Base-by-base conservation (phyloP, 2,113 vertebrate genomes). In the Ctenodactylus gundi region DNA sequence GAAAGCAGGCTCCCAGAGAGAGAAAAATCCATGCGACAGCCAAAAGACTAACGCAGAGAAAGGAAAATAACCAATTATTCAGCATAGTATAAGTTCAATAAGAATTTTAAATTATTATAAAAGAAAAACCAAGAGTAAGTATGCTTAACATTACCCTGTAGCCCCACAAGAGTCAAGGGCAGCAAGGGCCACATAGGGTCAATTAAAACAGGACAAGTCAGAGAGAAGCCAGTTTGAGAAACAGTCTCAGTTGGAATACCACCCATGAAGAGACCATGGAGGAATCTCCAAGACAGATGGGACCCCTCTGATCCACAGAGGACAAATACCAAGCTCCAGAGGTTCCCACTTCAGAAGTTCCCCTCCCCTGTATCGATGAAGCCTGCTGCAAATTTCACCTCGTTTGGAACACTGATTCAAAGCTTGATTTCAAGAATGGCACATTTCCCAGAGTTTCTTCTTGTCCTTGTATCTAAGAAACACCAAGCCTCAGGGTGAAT, bases 41-140 rank as follows among this genome's bases (percentile, higher is more conserved):
- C n/a, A 41, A 88, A 31, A 34, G 29, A 4, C 41, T 31, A 4
- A 76, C 65, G 82, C 9, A 85, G 78, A 4, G 0, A 46, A 51
- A 68, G 31, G 17, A 78, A 85, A 9, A 80, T 11, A 39, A 17
- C 8, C 29, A 10, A 14, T 76, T 58, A 27, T 25, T 60, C 77
- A 67, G 23, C 36, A 34, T 34, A 51, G n/a, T 49, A n/a, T 44
- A 6, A 70, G 58, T 77, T 94, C 49, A 55, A 62, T 41, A 34
- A 84, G 57, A 92, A 93, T 84, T 87, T 75, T 62, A 49, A 94
- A 68, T 80, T 67, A n/a, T 23, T 11, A 36, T 49, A 44, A 92
- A 93, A 95, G 62, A 87, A 77, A 90, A 4, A 6, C 14, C 46
- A 29, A 1, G 15, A 81, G 18, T 10, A 76, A 64, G 0, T 41